phyloP scores from a whole-genome alignment of 1,140 invertebrate species.

The Mycetomoellerius zeteki region DNA sequence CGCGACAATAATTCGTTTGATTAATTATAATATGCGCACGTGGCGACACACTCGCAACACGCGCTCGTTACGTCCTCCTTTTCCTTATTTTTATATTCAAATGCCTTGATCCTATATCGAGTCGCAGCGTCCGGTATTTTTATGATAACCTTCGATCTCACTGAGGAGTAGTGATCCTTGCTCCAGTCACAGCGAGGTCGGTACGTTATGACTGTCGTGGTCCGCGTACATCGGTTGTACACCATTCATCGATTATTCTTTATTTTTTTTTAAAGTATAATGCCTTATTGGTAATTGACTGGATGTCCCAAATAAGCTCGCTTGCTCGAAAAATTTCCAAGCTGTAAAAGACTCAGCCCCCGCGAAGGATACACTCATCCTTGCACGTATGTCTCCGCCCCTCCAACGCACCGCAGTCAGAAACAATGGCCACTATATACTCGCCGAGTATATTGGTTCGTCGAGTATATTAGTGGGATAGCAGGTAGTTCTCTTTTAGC shows the following conservation, averaged over 20 bases:
- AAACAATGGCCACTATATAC: slow-evolving; percentile 39
- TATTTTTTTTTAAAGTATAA: not conserved
- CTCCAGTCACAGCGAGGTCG: slow-evolving; percentile 58
- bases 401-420: slow-evolving; percentile 31
- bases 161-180: slow-evolving; percentile 66
- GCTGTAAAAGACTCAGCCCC: not conserved
- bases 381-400: slow-evolving; percentile 15
- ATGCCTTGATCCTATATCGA: not conserved
- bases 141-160: slow-evolving; percentile 41
- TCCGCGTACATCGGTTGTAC: not conserved
- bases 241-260: not conserved
- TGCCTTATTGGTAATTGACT: not conserved
- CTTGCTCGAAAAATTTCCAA: slow-evolving; percentile 16
- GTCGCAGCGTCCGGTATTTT: slow-evolving; percentile 40
- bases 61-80: not conserved
- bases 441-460: slow-evolving; percentile 70
- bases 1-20: slow-evolving; percentile 64
- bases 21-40: slow-evolving; percentile 47
- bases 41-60: not conserved
- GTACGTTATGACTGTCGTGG: slow-evolving; percentile 28
- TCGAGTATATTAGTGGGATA: slow-evolving; percentile 78
- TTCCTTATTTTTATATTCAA: not conserved
- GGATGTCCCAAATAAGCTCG: not conserved
- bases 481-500: slow-evolving; percentile 84
- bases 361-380: not conserved